Conservation (phyloP, 2,113 vertebrate species). For the Machaerirhynchus nigripectus region DNA sequence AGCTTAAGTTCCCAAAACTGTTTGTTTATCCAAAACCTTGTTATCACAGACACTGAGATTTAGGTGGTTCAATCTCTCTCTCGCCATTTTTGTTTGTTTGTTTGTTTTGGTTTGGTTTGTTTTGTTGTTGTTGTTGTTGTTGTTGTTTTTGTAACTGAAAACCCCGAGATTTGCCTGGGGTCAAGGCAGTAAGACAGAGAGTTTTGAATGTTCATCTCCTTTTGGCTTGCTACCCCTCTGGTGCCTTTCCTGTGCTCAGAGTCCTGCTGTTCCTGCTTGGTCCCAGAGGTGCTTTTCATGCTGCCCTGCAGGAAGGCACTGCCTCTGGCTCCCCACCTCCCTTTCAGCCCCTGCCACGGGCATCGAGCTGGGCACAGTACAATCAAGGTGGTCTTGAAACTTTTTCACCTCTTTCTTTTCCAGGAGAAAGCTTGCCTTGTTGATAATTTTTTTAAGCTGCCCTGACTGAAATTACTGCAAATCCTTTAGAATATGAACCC, state of each 20-base stretch:
- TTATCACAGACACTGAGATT: background rate
- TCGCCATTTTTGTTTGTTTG: too few relatives aligned
- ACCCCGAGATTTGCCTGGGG: background rate
- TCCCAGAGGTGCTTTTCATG: background rate
- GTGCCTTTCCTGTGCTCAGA: background rate
- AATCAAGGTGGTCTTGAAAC: background rate
- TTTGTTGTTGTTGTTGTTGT: too few relatives aligned
- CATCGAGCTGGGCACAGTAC: accelerated
- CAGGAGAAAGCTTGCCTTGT: background rate
- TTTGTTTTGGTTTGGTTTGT: too few relatives aligned
- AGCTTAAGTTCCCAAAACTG: constrained; percentile 7
- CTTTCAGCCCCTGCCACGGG: background rate
- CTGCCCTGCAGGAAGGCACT: background rate
- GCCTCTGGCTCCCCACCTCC: background rate
- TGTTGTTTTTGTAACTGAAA: too few relatives aligned
- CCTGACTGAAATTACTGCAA: background rate
- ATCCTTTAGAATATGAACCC: background rate
- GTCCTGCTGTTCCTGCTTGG: background rate
- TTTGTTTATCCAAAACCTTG: constrained; percentile 25
- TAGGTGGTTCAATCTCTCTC: background rate
- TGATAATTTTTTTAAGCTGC: background rate
- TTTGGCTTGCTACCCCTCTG: background rate
- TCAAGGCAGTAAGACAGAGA: background rate
- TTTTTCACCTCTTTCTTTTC: background rate
- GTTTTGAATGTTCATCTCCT: background rate